Conservation (phyloP, 1,140 invertebrate genomes). For the Antheraea pernyi region DNA sequence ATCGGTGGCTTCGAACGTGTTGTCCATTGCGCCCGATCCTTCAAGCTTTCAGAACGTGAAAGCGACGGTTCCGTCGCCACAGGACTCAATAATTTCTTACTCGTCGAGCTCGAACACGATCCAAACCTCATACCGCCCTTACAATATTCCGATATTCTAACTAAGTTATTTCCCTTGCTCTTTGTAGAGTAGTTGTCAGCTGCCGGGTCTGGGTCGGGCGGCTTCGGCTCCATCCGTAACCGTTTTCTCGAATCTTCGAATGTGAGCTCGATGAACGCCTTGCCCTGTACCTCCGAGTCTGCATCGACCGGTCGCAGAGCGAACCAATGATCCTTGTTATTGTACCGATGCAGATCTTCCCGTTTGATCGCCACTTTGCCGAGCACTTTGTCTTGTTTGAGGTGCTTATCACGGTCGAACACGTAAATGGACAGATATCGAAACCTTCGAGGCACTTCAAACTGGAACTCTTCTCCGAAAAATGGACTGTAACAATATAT, state of each 20-base stretch:
- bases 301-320: constrained; percentile 90
- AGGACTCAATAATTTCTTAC: constrained; percentile 64
- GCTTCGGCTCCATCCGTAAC: constrained; percentile 64
- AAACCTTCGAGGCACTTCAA: constrained; percentile 93
- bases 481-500: constrained; percentile 85
- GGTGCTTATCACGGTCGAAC: constrained; percentile 89
- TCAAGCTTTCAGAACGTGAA: constrained; percentile 69
- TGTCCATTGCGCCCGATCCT: constrained; percentile 66
- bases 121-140: constrained; percentile 73
- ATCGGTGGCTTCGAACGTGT: constrained; percentile 58
- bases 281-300: constrained; percentile 93
- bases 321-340: constrained; percentile 96
- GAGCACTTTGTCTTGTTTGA: constrained; percentile 92
- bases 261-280: constrained; percentile 86
- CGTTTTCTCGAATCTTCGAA: constrained; percentile 67
- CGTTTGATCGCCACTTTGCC: constrained; percentile 94
- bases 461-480: constrained; percentile 95
- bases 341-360: constrained; percentile 91
- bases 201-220: constrained; percentile 57
- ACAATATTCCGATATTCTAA: constrained; percentile 68
- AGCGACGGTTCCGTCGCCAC: constrained; percentile 62
- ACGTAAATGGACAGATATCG: constrained; percentile 93
- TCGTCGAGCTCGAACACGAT: constrained; percentile 72
- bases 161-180: constrained; percentile 64
- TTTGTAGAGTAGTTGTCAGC: constrained; percentile 57